Evolutionary conservation across 2,797 vertebrate species (phyloP).

Genomic region (Oryzias dopingdopingensis): DNA sequence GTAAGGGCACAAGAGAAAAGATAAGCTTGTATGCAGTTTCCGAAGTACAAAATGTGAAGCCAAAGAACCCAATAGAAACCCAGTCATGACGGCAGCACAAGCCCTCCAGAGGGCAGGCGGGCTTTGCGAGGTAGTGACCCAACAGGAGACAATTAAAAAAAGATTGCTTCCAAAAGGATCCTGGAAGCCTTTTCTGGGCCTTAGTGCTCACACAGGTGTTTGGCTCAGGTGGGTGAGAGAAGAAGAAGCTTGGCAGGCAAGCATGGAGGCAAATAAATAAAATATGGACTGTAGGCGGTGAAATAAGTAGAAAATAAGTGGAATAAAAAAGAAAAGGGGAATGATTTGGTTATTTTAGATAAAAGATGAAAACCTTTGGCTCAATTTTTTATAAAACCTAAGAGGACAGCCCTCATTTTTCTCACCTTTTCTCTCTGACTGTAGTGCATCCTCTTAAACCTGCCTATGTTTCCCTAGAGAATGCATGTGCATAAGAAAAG

Average conservation of each 20-base stretch:
- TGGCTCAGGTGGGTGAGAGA: constrained; percentile 58
- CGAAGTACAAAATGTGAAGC: constrained; percentile 14
- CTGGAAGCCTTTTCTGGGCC: constrained; percentile 56
- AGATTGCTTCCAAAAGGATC: constrained; percentile 33
- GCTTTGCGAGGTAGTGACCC: constrained; percentile 40
- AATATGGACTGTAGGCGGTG: constrained; percentile 26
- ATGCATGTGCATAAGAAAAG: constrained; percentile 51
- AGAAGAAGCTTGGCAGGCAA: constrained; percentile 53
- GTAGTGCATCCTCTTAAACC: constrained; percentile 48
- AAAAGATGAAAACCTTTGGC: constrained; percentile 16
- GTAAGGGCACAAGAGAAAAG: constrained; percentile 17
- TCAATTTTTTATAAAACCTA: constrained; percentile 32
- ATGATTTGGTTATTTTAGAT: constrained; percentile 14
- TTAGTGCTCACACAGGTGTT: constrained; percentile 56
- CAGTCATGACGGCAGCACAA: constrained; percentile 25
- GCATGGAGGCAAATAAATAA: constrained; percentile 34
- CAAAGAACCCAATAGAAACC: constrained; percentile 16
- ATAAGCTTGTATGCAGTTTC: constrained; percentile 25
- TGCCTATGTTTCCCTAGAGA: constrained; percentile 57
- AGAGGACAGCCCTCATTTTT: constrained; percentile 17
- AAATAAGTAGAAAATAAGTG: constrained; percentile 18
- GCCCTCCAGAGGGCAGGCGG: constrained; percentile 31
- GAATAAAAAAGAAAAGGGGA: constrained; percentile 12
- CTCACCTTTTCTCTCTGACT: constrained; percentile 14
- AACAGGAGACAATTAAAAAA: constrained; percentile 45